Evolutionary conservation across 2,888 invertebrate species (phyloP).

Genomic region (Acrocyrtus sp.): DNA sequence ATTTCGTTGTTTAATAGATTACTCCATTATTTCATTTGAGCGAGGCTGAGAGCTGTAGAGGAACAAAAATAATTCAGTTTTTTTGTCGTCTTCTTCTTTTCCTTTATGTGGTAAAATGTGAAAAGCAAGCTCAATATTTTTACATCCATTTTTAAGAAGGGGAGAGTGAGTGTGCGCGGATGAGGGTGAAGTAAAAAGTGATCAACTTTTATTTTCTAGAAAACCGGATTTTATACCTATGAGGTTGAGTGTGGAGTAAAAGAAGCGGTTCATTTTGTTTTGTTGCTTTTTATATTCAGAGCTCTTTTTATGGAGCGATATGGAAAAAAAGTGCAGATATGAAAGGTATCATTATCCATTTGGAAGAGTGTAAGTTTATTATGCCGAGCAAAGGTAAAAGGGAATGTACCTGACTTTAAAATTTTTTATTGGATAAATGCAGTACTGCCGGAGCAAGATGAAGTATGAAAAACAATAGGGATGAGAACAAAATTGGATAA

Average conservation of each 20-base stretch:
- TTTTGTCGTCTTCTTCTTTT: not conserved
- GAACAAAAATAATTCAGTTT: not conserved
- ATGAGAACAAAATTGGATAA: not conserved
- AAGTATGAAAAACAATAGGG: too few relatives aligned
- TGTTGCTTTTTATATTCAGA: too few relatives aligned
- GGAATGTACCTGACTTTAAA: not conserved
- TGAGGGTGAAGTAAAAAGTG: too few relatives aligned
- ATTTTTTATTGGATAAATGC: not conserved
- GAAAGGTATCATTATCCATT: constrained; percentile 28
- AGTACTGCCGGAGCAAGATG: too few relatives aligned
- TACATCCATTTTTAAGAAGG: not conserved
- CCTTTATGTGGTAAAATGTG: too few relatives aligned
- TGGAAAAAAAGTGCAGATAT: constrained; percentile 23
- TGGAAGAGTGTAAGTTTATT: not conserved
- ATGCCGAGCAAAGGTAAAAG: too few relatives aligned
- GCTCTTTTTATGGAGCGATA: constrained; percentile 18
- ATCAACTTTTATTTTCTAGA: constrained; percentile 40
- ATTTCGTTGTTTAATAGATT: not conserved
- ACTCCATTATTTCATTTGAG: not conserved
- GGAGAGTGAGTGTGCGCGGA: too few relatives aligned
- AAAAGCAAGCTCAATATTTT: too few relatives aligned
- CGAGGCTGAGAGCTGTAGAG: too few relatives aligned
- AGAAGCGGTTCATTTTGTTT: not conserved
- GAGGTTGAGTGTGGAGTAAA: too few relatives aligned
- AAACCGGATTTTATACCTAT: constrained; percentile 26